Conservation (phyloP, 2,888 invertebrate species). For the Fabriciana adippe region DNA sequence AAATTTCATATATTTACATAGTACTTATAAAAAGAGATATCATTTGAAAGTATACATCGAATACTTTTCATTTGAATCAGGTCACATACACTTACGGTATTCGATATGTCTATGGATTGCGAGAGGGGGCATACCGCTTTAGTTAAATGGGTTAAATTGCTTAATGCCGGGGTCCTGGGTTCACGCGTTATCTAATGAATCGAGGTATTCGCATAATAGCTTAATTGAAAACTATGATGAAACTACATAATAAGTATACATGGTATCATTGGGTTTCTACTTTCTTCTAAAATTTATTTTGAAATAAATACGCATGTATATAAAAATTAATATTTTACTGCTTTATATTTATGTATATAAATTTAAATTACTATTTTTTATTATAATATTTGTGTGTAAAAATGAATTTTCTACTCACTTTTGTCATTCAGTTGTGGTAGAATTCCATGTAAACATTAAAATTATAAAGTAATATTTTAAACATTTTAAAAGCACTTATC, state of each 20-base stretch:
- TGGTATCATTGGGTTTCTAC: background rate
- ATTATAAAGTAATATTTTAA: no score
- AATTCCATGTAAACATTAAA: no score
- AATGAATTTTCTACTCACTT: no score
- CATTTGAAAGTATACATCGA: conserved; percentile 3
- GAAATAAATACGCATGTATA: background rate
- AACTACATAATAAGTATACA: conserved; percentile 17
- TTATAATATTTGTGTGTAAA: no score
- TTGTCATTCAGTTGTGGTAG: no score
- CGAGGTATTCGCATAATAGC: conserved; percentile 46
- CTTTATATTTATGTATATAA: no score
- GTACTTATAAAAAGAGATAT: background rate
- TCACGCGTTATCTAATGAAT: conserved; percentile 67
- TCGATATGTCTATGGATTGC: conserved; percentile 42
- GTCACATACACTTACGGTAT: conserved; percentile 43
- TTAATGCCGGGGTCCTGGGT: conserved; percentile 66
- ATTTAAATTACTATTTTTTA: no score
- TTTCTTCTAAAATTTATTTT: background rate
- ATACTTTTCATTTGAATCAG: conserved; percentile 39
- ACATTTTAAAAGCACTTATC: background rate
- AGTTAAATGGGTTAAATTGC: conserved; percentile 66
- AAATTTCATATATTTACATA: no score
- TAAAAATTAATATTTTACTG: no score
- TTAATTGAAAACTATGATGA: conserved; percentile 40
- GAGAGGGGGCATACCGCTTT: conserved; percentile 41